A percentile compares a stretch with the other conserved stretches of the same genome.
These are phyloP conservation scores for Drosophila suzukii DNA, from an alignment of 1,140 invertebrate species.

Conservation along the genomic window DNA sequence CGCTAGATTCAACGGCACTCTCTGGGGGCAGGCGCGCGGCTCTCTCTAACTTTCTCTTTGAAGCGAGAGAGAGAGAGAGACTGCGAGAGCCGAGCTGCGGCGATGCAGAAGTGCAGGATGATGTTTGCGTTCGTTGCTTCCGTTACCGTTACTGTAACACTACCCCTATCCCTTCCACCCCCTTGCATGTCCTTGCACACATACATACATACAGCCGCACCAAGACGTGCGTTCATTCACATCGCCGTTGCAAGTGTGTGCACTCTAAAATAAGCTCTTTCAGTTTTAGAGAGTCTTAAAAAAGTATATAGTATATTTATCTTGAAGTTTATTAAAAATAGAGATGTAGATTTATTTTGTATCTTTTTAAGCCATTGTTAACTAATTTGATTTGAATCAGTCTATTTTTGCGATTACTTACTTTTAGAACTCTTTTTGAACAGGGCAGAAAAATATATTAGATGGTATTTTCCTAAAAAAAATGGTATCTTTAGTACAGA, in stretches of 20 bases:
- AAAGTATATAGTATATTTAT: not conserved
- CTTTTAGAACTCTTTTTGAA: too few relatives aligned
- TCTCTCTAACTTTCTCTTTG: constrained; percentile 9
- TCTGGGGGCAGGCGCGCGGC: constrained; percentile 55
- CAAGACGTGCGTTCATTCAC: constrained; percentile 44
- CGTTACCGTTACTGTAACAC: constrained; percentile 53
- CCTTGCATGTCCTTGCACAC: constrained; percentile 3
- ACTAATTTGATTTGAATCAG: too few relatives aligned
- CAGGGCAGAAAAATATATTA: too few relatives aligned
- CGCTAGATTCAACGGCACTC: constrained; percentile 50
- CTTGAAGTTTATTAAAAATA: too few relatives aligned
- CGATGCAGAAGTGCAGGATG: constrained; percentile 50
- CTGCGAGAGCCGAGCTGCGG: constrained; percentile 19
- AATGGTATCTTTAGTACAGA: too few relatives aligned
- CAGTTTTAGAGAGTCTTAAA: not conserved
- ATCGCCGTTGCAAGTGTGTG: constrained; percentile 23
- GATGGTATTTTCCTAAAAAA: too few relatives aligned
- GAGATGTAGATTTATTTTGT: too few relatives aligned
- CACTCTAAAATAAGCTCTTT: constrained; percentile 8
- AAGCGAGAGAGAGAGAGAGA: constrained; percentile 12
- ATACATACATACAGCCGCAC: not conserved
- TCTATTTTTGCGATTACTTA: too few relatives aligned
- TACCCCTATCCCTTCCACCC: not conserved
- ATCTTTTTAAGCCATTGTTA: too few relatives aligned
- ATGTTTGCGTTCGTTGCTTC: constrained; percentile 53